A percentile compares a stretch with the other conserved stretches of the same genome.
phyloP scores from a whole-genome alignment of 2,113 vertebrate species.

The Serilophus lunatus region DNA sequence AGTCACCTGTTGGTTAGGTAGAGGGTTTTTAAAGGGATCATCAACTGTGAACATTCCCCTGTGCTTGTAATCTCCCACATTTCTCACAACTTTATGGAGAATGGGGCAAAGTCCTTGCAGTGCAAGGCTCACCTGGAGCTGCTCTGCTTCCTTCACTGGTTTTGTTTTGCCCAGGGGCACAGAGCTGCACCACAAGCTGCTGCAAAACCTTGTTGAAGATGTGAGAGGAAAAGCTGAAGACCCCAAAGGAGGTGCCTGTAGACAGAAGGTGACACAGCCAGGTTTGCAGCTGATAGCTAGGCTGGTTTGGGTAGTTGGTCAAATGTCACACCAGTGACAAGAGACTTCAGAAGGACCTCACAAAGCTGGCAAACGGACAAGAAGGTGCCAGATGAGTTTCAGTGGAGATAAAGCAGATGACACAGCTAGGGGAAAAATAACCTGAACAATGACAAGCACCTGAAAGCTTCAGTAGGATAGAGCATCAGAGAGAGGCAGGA shows the following conservation, averaged over 20 bases:
- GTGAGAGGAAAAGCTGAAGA: neutral
- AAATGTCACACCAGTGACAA: neutral
- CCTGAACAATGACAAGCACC: neutral
- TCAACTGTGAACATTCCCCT: neutral
- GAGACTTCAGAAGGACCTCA: neutral
- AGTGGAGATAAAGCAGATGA: neutral
- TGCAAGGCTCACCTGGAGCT: neutral
- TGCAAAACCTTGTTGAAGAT: neutral
- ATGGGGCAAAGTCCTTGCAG: neutral
- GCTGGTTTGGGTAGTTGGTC: neutral
- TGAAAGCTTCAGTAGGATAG: neutral
- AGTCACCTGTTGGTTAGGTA: neutral
- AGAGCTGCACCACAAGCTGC: accelerated
- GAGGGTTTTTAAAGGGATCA: neutral
- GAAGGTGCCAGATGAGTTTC: neutral
- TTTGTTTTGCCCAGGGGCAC: neutral
- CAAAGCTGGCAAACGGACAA: neutral
- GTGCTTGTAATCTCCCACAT: neutral
- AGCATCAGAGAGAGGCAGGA: neutral
- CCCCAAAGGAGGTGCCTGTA: neutral
- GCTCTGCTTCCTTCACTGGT: neutral
- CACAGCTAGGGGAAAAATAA: neutral
- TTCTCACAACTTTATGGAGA: neutral
- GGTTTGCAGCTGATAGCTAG: neutral
- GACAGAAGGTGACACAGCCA: neutral